These are phyloP conservation scores for Aphis craccivora DNA, from an alignment of 1,140 invertebrate genomes.

Conservation along the genomic window DNA sequence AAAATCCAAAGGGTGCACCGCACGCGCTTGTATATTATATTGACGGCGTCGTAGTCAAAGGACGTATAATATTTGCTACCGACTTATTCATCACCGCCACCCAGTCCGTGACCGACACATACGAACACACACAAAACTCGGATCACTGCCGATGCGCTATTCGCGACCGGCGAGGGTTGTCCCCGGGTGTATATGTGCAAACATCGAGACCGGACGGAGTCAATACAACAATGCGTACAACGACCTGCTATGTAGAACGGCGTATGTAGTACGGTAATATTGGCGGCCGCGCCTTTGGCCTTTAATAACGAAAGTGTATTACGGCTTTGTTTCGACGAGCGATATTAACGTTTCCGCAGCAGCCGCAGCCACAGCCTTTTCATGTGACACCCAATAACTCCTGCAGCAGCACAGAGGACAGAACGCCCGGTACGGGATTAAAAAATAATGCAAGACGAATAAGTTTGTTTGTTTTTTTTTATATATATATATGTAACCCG, in stretches of 20 bases:
- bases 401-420: neutral
- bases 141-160: neutral
- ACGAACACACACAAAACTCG: neutral
- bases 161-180: neutral
- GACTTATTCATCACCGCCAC: neutral
- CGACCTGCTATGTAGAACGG: neutral
- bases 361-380: neutral
- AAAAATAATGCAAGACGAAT: neutral
- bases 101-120: neutral
- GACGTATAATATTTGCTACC: conserved; percentile 25
- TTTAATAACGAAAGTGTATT: neutral
- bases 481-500: no score
- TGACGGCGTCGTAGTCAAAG: conserved; percentile 5
- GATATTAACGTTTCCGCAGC: neutral
- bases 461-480: neutral
- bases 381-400: neutral
- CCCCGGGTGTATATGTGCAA: neutral
- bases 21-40: no score
- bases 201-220: neutral
- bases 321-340: neutral
- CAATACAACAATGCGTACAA: neutral
- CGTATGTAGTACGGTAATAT: neutral
- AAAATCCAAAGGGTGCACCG: neutral
- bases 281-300: neutral
- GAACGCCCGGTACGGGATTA: neutral